Evolutionary conservation across 1,140 invertebrate species (phyloP), one percentile per base, ranked within the genome.

Genomic region (Coenobita brevimanus): DNA sequence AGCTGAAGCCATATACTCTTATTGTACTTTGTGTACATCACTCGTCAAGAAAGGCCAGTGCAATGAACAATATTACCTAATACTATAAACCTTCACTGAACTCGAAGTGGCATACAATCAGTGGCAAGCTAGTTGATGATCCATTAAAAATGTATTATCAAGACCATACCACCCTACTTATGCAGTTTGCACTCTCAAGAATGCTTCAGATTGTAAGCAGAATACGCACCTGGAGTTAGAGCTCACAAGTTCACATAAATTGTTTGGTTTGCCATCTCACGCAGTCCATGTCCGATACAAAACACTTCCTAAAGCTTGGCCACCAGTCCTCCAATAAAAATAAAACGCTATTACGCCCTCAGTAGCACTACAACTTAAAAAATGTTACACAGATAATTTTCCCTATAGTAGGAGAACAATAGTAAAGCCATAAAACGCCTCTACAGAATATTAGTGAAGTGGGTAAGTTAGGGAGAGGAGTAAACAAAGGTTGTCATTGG

Each of bases 221-320:
- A n/a, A n/a, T n/a, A n/a, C n/a, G n/a, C 60, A 80, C 76, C 76
- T 30, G n/a, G 27, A 54, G 50, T 36, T 33, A 80, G 30, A 50
- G 57, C 76, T 60, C 60, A 80, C 24, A 80, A 80, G 24, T 80
- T 80, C 15, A 80, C 76, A 80, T 80, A 80, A 80, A 80, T 54
- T 80, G 50, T 80, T 60, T 3, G 30, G 50, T 30, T 80, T 54
- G 50, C 76, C 76, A 80, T 80, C 76, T 60, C 76, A 80, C 76
- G 76, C 76, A 80, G 30, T 36, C 50, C 43, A 15, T 54, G 30
- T 80, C 76, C 76, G 76, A 80, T 80, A 80, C 76, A 80, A 80
- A 80, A 80, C 76, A 80, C 76, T 80, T 57, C 76, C 76, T 80
- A 60, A 80, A 50, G 46, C 60, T 80, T 46, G 50, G 27, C 21